These are phyloP conservation scores for Panthera uncia DNA, from an alignment of 2,113 vertebrate genomes.

Conservation along the genomic window DNA sequence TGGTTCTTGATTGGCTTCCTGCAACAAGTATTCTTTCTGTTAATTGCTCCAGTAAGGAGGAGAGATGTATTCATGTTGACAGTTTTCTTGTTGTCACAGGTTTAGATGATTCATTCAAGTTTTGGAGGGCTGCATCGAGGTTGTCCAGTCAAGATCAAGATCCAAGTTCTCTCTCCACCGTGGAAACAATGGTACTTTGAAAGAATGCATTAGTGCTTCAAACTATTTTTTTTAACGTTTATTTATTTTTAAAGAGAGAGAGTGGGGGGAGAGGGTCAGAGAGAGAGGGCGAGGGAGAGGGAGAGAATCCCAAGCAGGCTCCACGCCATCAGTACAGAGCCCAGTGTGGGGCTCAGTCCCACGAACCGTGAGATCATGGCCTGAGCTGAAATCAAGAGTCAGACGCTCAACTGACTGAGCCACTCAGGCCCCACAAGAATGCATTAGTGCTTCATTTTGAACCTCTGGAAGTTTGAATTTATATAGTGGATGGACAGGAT, in stretches of 20 bases:
- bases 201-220: not conserved
- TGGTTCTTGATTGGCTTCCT: not conserved
- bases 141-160: constrained; percentile 81
- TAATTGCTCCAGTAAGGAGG: not conserved
- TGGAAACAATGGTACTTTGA: constrained; percentile 91
- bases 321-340: too few species aligned
- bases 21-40: not conserved
- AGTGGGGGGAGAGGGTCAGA: too few species aligned
- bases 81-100: constrained; percentile 78
- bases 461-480: not conserved
- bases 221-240: too few species aligned
- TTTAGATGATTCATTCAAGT: constrained; percentile 89
- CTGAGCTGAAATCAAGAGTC: too few species aligned
- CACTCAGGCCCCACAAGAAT: not conserved
- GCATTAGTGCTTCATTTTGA: not conserved
- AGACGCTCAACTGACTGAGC: too few species aligned
- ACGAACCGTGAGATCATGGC: too few species aligned
- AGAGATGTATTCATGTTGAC: not conserved
- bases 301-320: too few species aligned
- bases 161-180: constrained; percentile 92
- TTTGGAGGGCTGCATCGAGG: constrained; percentile 86
- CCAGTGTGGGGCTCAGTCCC: too few species aligned
- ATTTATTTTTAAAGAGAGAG: too few species aligned
- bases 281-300: too few species aligned
- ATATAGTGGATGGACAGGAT: not conserved